Base-by-base conservation (phyloP, 2,888 invertebrate genomes). In the Galerucella pusilla region DNA sequence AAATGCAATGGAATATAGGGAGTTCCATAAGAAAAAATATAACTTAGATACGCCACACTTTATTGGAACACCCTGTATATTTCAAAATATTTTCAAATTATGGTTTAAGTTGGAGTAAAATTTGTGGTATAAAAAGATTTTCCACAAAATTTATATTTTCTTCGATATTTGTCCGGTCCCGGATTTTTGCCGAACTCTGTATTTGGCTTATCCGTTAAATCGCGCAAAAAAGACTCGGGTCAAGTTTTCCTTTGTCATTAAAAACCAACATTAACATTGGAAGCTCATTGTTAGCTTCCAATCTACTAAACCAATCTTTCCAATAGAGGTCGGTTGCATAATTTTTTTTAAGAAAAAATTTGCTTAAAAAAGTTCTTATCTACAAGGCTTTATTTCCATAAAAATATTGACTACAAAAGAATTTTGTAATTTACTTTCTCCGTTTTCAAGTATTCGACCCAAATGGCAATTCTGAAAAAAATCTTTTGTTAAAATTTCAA, bases 381-480 rank as follows among this genome's bases (percentile, higher is more conserved):
- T 61, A 11, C 61, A 35, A 61, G 35, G 61, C 59, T 16, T 60
- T 61, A 61, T 61, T 61, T 61, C 35, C 35, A 61, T 61, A 28
- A 61, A 61, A 61, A 61, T 35, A 35, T 61, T 28, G 61, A n/a
- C 52, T 16, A 66, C 66, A 66, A 46, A 66, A 46, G 52, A 66
- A 49, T 16, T 49, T 66, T 49, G 16, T 11, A 66, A 66, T n/a
- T n/a, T 49, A 66, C 59, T 68, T 61, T 61, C n/a, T 61, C 5
- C 61, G 14, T 61, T 69, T 61, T 60, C 45, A 61, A 61, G 49
- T 61, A 49, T 49, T 14, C 59, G 69, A 69, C 61, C 49, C 61
- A 28, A 69, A 61, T 68, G 20, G 49, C 7, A 49, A 16, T 35
- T 60, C 35, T 11, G 20, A 60, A 60, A 49, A 68, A 68, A 54